Percentiles rank a stretch among this genome's conserved stretches.
phyloP scores from a whole-genome alignment of 2,797 vertebrate species.

The Pseudochromis fuscus region DNA sequence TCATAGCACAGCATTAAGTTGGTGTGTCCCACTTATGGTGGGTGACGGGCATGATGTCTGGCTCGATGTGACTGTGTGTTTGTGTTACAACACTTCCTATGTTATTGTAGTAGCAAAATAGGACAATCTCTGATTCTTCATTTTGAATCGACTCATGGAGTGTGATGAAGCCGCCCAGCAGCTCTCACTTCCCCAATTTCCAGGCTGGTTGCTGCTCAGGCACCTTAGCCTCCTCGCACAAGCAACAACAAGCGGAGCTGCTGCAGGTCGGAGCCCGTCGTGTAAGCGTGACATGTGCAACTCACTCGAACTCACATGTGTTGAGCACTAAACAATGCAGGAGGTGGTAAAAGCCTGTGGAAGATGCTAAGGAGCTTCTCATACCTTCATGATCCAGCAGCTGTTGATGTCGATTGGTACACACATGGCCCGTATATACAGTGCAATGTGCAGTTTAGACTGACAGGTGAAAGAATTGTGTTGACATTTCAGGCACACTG shows the following conservation, averaged over 20 bases:
- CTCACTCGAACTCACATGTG: constrained; percentile 41
- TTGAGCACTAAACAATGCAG: constrained; percentile 44
- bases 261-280: constrained; percentile 38
- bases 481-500: constrained; percentile 25
- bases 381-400: constrained; percentile 2
- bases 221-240: constrained; percentile 15
- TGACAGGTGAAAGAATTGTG: constrained; percentile 18
- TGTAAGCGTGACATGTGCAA: constrained; percentile 46
- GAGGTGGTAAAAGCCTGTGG: constrained; percentile 58
- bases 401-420: constrained; percentile 14
- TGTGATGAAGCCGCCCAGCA: constrained; percentile 44
- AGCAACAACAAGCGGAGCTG: constrained; percentile 36
- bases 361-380: constrained; percentile 36
- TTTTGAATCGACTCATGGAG: constrained; percentile 46
- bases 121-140: constrained; percentile 26
- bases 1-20: constrained; percentile 1
- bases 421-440: constrained; percentile 1
- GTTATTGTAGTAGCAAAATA: constrained; percentile 28
- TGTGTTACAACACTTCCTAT: constrained; percentile 6
- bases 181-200: constrained; percentile 26
- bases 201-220: constrained; percentile 25
- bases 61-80: constrained; percentile 4
- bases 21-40: constrained; percentile 19
- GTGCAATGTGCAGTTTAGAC: constrained; percentile 3
- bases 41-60: constrained; percentile 33